Evolutionary conservation across 2,797 vertebrate genomes (phyloP), one percentile per base, ranked within the genome.

Genomic region (Tapera naevia): DNA sequence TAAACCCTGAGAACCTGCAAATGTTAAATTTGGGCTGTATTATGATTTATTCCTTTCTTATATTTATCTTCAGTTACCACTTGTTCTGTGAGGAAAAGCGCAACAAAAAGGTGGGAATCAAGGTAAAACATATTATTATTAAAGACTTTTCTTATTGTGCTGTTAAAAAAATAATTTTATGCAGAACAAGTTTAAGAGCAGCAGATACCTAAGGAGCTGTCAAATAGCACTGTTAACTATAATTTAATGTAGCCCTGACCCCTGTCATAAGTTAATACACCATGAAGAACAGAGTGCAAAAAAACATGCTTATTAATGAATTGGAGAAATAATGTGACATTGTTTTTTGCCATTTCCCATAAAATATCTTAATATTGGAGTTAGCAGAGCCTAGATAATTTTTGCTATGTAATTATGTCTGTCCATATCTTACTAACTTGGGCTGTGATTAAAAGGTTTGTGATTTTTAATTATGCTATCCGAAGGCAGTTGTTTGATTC

Each of bases 171-270:
- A 41, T 80, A 83, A 92, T 90, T 76, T 67, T 71, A 22, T 71
- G 61, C 86, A 92, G 94, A 95, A 80, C 62, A 95, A 91, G 81
- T 87, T 95, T 93, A 96, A 96, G 74, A 96, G 88, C 95, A 97
- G 97, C 97, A 97, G 96, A 97, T 97, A 96, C 97, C 96, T 98
- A 97, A 93, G 97, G 98, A 97, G 58, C 98, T 98, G 98, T 98
- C 98, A 98, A 96, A 97, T 96, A 97, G 82, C 95, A 96, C 92
- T 97, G 97, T 97, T 98, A 98, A 97, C 97, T 97, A 93, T 98
- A 98, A 98, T 99, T 98, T 98, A 98, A 98, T 96, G 97, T 98
- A 98, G 98, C 97, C 97, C 95, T 98, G 98, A 98, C 98, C 98
- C 95, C 88, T 97, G 98, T 98, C 97, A 98, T 97, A 98, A 98